Conservation (phyloP, 2,113 vertebrate genomes). For the Thalassoma bifasciatum region DNA sequence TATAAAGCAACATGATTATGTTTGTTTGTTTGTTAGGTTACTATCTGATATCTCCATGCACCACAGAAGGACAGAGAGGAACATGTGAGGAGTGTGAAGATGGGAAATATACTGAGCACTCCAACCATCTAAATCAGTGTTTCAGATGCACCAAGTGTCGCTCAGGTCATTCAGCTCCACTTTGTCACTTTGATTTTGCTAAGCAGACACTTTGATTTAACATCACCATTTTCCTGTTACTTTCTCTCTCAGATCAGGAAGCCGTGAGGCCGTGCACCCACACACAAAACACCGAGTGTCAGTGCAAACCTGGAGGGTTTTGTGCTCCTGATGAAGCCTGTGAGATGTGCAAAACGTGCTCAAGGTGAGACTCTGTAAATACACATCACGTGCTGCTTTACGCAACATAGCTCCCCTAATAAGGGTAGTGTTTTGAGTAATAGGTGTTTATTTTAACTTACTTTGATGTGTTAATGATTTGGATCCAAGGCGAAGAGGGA, state of each 20-base stretch:
- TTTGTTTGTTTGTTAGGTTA: conserved; percentile 58
- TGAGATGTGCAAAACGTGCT: conserved; percentile 81
- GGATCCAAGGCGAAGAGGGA: neutral
- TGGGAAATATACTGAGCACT: conserved; percentile 61
- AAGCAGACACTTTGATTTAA: conserved; percentile 24
- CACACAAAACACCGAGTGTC: conserved; percentile 69
- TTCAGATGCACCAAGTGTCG: conserved; percentile 73
- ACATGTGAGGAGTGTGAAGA: conserved; percentile 68
- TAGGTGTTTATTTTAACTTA: neutral
- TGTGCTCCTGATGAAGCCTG: conserved; percentile 78
- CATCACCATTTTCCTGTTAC: conserved; percentile 18
- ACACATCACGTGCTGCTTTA: neutral
- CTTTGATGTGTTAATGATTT: neutral
- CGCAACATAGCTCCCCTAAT: too few species aligned
- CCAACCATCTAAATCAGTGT: conserved; percentile 60
- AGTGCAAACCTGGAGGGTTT: conserved; percentile 73
- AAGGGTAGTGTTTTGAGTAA: too few species aligned
- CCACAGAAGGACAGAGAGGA: neutral
- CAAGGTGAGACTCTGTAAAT: conserved; percentile 60
- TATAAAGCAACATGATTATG: neutral
- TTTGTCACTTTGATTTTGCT: neutral
- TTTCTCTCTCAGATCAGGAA: conserved; percentile 71
- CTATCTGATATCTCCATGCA: conserved; percentile 56
- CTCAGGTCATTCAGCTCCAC: conserved; percentile 63
- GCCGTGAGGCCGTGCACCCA: conserved; percentile 44